phyloP scores from a whole-genome alignment of 2,888 invertebrate genomes.

The Hypomecis atomaria region DNA sequence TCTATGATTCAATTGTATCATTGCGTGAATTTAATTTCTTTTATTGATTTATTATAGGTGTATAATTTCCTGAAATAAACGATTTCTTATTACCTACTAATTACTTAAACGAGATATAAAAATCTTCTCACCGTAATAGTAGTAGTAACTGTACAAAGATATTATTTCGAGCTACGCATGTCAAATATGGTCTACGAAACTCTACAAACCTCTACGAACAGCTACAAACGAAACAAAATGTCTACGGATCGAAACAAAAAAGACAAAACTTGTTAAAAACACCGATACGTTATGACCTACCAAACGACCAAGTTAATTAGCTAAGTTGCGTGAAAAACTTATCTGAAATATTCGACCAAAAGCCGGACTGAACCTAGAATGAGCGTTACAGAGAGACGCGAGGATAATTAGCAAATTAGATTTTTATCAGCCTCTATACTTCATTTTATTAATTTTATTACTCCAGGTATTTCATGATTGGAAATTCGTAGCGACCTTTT shows the following conservation, averaged over 20 bases:
- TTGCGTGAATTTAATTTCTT: too few relatives aligned
- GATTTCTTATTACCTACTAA: too few relatives aligned
- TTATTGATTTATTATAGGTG: too few relatives aligned
- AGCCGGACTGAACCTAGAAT: constrained; percentile 30
- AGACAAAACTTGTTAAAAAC: background rate
- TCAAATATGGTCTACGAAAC: background rate
- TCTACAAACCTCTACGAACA: background rate
- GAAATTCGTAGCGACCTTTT: constrained; percentile 5
- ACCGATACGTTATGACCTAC: constrained; percentile 13
- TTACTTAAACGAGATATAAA: too few relatives aligned
- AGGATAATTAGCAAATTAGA: constrained; percentile 61
- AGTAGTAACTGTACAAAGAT: too few relatives aligned
- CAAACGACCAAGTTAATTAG: constrained; percentile 22
- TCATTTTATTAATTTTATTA: constrained; percentile 51
- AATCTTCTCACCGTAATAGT: too few relatives aligned
- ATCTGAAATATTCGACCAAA: constrained; percentile 37
- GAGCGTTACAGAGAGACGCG: constrained; percentile 38
- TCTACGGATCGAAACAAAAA: background rate
- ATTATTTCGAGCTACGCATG: background rate
- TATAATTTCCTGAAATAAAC: too few relatives aligned
- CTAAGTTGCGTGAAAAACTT: constrained; percentile 34
- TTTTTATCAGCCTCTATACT: constrained; percentile 56
- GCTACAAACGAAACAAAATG: background rate
- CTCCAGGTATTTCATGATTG: constrained; percentile 40
- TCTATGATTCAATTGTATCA: too few relatives aligned